phyloP scores from a whole-genome alignment of 1,140 invertebrate genomes.

The Eumeta japonica region DNA sequence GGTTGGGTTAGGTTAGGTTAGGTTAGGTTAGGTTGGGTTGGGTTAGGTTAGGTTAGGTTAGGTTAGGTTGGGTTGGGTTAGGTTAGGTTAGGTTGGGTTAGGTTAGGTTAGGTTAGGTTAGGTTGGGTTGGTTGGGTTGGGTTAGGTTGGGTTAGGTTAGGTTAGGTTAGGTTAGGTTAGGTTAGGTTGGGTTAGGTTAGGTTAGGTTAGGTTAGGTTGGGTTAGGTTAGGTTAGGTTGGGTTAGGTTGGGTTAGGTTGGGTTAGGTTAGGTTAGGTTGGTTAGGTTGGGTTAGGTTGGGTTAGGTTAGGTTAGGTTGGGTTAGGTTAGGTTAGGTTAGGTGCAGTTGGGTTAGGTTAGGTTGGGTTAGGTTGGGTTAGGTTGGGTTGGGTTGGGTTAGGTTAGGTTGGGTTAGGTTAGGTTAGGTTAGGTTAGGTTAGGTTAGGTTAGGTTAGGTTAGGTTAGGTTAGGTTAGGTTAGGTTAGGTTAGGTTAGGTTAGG shows the following conservation, averaged over 20 bases:
- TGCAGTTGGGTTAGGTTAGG: constrained; percentile 11
- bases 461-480: constrained; percentile 18
- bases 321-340: constrained; percentile 15
- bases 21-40: too few relatives aligned
- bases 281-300: too few relatives aligned
- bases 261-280: too few relatives aligned
- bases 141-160: constrained; percentile 15
- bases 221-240: constrained; percentile 19
- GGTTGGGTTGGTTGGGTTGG: too few relatives aligned
- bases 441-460: constrained; percentile 16
- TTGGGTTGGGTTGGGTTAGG: constrained; percentile 16
- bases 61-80: too few relatives aligned
- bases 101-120: constrained; percentile 11
- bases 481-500: constrained; percentile 15
- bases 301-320: constrained; percentile 14
- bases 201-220: constrained; percentile 16
- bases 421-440: constrained; percentile 12
- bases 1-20: too few relatives aligned
- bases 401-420: constrained; percentile 13
- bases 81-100: too few relatives aligned
- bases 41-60: too few relatives aligned
- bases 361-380: constrained; percentile 10
- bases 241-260: constrained; percentile 20
- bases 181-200: constrained; percentile 17
- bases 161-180: constrained; percentile 15